Base-by-base conservation (phyloP, 2,113 vertebrate species). In the Lepus europaeus region DNA sequence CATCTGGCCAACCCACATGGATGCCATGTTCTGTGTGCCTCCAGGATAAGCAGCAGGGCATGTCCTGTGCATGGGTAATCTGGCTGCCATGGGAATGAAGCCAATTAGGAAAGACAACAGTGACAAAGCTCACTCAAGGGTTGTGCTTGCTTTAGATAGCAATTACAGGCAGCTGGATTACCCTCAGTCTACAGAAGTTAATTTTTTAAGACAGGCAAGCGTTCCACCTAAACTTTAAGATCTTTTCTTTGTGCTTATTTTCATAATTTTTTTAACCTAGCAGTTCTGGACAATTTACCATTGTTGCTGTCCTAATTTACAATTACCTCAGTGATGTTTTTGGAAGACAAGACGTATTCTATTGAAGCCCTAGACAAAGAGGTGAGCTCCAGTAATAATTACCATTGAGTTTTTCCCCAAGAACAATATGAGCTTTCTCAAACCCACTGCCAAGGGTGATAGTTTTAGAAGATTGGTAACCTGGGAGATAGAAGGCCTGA, bases 1-100 rank as follows among this genome's bases (percentile, higher is more conserved):
- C 94, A 96, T 93, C 91, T 91, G 73, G 56, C 78, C 86, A 83
- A 72, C 73, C 77, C 61, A 80, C 95, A 89, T 78, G 92, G 79
- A 95, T 64, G 36, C 86, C 0, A 1, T 51, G 82, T 95, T 95
- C 86, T 92, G 45, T 53, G 51, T 97, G 88, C 74, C 88, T 95
- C 73, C 81, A 79, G 25, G 56, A 61, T 61, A 83, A 88, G 89
- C 64, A 90, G 89, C 74, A 94, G 51, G 77, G 64, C 80, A 39
- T 22, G 66, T 93, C 72, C 87, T 95, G n/a, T 86, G 59, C 5
- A 1, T 77, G 95, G 56, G 69, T 84, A 82, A 94, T 78, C 79
- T 70, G 76, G 59, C 96, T 96, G 63, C 78, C 70, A 39, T 74
- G 56, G 77, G 95, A 95, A 96, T 51, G 72, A 91, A 91, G 56